Conservation (phyloP, 2,888 invertebrate genomes). For the Diabrotica balteata region DNA sequence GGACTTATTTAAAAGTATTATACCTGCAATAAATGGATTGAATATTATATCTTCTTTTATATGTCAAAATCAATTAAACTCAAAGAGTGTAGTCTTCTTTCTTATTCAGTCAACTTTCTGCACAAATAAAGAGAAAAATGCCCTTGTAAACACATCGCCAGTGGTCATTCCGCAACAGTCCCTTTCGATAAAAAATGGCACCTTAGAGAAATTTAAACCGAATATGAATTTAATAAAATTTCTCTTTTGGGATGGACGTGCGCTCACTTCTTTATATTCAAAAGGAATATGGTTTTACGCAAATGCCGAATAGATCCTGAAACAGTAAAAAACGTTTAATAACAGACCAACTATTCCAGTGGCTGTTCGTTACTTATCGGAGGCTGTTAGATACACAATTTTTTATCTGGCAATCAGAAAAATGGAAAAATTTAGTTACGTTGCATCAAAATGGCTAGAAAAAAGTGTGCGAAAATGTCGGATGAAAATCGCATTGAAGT, state of each 20-base stretch:
- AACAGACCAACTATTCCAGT: conserved; percentile 34
- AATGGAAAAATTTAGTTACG: too few relatives aligned
- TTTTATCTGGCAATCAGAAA: too few relatives aligned
- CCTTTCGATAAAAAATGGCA: conserved; percentile 24
- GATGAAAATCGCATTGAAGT: too few relatives aligned
- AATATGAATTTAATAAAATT: conserved; percentile 39
- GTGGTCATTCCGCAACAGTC: conserved; percentile 25
- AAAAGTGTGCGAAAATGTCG: too few relatives aligned
- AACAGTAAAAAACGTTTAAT: conserved; percentile 38
- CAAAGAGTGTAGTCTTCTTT: too few relatives aligned
- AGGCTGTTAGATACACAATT: too few relatives aligned
- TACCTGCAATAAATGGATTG: too few relatives aligned
- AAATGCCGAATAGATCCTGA: conserved; percentile 25
- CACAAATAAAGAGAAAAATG: background rate
- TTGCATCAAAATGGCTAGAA: too few relatives aligned
- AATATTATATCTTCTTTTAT: too few relatives aligned
- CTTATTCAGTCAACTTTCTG: background rate
- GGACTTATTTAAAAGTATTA: too few relatives aligned
- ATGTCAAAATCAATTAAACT: too few relatives aligned
- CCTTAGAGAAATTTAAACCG: conserved; percentile 33
- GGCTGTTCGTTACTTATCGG: background rate
- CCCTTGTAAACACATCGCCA: conserved; percentile 4
- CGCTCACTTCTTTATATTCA: conserved; percentile 26
- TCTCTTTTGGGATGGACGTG: conserved; percentile 29
- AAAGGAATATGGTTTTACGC: conserved; percentile 27